These are phyloP conservation scores for Araneus ventricosus DNA, from an alignment of 1,140 invertebrate genomes.

Conservation along the genomic window DNA sequence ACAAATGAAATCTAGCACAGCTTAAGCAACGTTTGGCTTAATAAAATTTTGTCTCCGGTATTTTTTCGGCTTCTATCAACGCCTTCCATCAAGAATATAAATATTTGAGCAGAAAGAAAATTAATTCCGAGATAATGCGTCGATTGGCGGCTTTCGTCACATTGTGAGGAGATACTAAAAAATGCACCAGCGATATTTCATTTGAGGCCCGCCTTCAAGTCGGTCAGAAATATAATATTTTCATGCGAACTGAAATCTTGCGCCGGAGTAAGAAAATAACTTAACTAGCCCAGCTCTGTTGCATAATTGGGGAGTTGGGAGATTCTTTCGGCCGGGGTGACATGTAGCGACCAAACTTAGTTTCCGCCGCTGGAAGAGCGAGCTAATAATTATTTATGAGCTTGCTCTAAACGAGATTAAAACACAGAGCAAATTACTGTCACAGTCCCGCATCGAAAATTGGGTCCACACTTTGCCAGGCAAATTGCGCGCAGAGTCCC, in stretches of 20 bases:
- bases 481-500: constrained; percentile 67
- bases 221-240: constrained; percentile 65
- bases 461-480: constrained; percentile 73
- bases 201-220: constrained; percentile 50
- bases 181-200: constrained; percentile 54
- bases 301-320: constrained; percentile 72
- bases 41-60: not conserved
- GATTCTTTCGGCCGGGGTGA: constrained; percentile 74
- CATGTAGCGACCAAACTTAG: constrained; percentile 75
- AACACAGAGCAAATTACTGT: constrained; percentile 76
- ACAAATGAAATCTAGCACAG: not conserved
- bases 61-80: not conserved
- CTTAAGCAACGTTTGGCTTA: not conserved
- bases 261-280: constrained; percentile 61
- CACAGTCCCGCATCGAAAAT: constrained; percentile 75
- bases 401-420: constrained; percentile 76
- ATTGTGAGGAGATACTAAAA: constrained; percentile 8
- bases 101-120: constrained; percentile 26
- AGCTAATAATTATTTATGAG: constrained; percentile 76
- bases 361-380: constrained; percentile 64
- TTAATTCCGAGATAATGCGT: constrained; percentile 29
- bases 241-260: constrained; percentile 19
- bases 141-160: constrained; percentile 21
- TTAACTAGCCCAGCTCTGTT: constrained; percentile 72
- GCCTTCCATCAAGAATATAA: not conserved